Evolutionary conservation across 1,140 invertebrate genomes (phyloP).

Genomic region (Melanaphis sacchari): DNA sequence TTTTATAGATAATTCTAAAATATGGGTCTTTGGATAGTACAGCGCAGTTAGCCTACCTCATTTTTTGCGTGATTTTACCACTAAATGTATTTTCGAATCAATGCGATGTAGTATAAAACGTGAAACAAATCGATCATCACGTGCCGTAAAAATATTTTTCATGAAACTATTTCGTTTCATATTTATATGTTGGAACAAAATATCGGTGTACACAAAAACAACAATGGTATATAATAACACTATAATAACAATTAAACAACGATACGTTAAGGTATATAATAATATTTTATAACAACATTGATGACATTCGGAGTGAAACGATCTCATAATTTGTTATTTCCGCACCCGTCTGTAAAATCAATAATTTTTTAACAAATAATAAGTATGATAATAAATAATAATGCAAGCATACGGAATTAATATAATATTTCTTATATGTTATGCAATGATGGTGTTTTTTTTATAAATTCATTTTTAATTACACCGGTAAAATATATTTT

Average conservation of each 20-base stretch:
- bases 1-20: background rate
- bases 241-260: background rate
- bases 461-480: background rate
- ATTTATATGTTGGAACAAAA: background rate
- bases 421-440: background rate
- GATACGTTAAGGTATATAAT: background rate
- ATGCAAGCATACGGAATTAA: background rate
- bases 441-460: background rate
- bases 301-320: background rate
- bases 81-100: background rate
- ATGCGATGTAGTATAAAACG: background rate
- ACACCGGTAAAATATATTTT: background rate
- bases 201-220: background rate
- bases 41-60: background rate
- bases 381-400: background rate
- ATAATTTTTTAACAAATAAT: background rate
- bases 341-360: background rate
- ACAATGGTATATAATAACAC: constrained; percentile 4
- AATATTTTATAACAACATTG: background rate
- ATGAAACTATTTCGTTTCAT: background rate
- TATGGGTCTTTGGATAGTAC: background rate
- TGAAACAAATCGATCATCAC: background rate
- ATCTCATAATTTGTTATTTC: constrained; percentile 3
- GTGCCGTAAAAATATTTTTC: background rate
- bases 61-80: background rate